Percentiles rank a stretch among this genome's conserved stretches.
phyloP scores from a whole-genome alignment of 1,140 invertebrate genomes.

The Sminthurinus signatus region DNA sequence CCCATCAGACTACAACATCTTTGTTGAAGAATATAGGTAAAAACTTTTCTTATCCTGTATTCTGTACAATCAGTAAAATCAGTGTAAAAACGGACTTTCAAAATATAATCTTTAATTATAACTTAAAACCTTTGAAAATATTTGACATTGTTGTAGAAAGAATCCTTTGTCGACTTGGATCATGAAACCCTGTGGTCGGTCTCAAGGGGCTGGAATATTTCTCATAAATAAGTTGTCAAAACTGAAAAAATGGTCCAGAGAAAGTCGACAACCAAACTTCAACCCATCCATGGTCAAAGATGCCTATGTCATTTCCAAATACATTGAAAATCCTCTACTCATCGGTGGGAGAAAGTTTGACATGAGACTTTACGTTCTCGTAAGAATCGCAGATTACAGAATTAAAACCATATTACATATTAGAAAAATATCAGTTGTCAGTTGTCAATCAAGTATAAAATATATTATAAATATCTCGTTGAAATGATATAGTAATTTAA shows the following conservation, averaged over 20 bases:
- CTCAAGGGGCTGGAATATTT: conserved; percentile 80
- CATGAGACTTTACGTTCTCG: conserved; percentile 45
- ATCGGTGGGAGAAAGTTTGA: conserved; percentile 90
- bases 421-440: too few species aligned
- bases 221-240: conserved; percentile 83
- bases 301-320: conserved; percentile 83
- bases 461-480: too few species aligned
- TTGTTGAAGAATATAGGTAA: conserved; percentile 81
- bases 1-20: conserved; percentile 91
- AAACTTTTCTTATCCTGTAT: neutral
- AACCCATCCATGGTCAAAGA: conserved; percentile 72
- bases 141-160: conserved; percentile 53
- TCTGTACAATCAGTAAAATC: neutral
- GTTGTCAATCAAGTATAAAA: too few species aligned
- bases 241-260: conserved; percentile 77
- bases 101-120: too few species aligned
- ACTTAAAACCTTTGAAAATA: too few species aligned
- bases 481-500: conserved; percentile 44
- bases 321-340: conserved; percentile 74
- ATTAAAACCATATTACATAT: too few species aligned
- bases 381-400: too few species aligned
- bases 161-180: conserved; percentile 92
- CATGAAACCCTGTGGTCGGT: conserved; percentile 89
- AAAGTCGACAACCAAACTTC: conserved; percentile 66
- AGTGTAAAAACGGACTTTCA: too few species aligned